Conservation (phyloP, 2,797 vertebrate species). For the Acanthiza pusilla region DNA sequence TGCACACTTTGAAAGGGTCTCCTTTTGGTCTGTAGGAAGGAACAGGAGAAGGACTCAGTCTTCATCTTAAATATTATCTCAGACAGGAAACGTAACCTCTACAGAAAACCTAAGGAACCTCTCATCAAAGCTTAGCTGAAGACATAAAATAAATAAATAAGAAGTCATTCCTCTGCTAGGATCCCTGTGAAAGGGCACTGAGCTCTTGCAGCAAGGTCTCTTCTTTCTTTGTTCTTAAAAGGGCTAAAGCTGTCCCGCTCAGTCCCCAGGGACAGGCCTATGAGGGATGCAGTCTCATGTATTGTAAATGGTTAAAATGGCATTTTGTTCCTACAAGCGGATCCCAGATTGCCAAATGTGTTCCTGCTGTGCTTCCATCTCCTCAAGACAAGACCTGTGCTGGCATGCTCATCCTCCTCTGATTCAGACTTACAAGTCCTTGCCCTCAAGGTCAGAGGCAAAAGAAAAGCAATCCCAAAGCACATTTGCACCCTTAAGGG, state of each 20-base stretch:
- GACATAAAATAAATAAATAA: slow-evolving; percentile 50
- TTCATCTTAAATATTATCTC: slow-evolving; percentile 5
- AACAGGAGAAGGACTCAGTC: slow-evolving; percentile 11
- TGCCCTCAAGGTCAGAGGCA: neutral
- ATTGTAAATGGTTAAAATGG: neutral
- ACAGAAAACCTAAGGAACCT: neutral
- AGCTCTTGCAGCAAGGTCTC: neutral
- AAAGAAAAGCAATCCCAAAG: neutral
- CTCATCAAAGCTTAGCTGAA: slow-evolving; percentile 47
- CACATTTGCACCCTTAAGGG: neutral
- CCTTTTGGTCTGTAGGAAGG: neutral
- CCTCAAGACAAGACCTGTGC: neutral
- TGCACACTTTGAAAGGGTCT: neutral
- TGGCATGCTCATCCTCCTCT: neutral
- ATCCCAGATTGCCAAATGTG: neutral
- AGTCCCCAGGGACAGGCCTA: neutral
- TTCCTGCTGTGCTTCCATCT: neutral
- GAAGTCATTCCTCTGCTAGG: neutral
- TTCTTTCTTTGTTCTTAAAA: slow-evolving; percentile 41
- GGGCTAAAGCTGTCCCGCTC: neutral
- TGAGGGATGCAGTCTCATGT: neutral
- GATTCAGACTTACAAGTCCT: neutral
- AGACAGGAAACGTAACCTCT: slow-evolving; percentile 12
- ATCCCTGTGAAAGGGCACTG: slow-evolving; percentile 17
- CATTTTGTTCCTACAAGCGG: neutral